Evolutionary conservation across 2,113 vertebrate species (phyloP).

Genomic region (Hippocampus barbouri): DNA sequence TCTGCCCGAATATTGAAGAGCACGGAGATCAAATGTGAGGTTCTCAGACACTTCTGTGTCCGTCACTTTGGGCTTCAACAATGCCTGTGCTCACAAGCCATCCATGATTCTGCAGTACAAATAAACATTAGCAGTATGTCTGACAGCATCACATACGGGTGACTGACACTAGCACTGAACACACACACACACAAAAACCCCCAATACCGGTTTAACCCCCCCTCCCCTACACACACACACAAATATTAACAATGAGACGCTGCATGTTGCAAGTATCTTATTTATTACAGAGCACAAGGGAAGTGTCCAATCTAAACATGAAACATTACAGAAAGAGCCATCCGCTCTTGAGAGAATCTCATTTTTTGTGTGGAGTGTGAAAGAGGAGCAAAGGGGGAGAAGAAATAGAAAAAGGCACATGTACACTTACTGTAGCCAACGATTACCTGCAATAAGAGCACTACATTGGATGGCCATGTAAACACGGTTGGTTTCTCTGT

Average conservation of each 20-base stretch:
- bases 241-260: neutral
- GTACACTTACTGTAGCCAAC: slow-evolving; percentile 74
- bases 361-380: slow-evolving; percentile 30
- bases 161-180: too few relatives aligned
- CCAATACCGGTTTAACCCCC: too few relatives aligned
- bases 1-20: too few relatives aligned
- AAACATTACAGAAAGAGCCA: slow-evolving; percentile 56
- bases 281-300: slow-evolving; percentile 68
- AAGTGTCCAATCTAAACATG: slow-evolving; percentile 52
- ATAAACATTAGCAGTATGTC: too few relatives aligned
- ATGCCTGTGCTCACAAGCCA: too few relatives aligned
- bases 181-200: too few relatives aligned
- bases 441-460: slow-evolving; percentile 35
- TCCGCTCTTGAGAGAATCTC: slow-evolving; percentile 50
- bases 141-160: too few relatives aligned
- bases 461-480: slow-evolving; percentile 71
- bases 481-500: slow-evolving; percentile 96
- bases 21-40: too few relatives aligned
- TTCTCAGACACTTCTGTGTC: too few relatives aligned
- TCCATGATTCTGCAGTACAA: too few relatives aligned
- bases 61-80: too few relatives aligned
- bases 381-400: slow-evolving; percentile 36
- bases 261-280: slow-evolving; percentile 28
- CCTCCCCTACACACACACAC: too few relatives aligned
- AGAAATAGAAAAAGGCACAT: slow-evolving; percentile 80